Evolutionary conservation across 2,797 vertebrate species (phyloP).

Genomic region (Siniperca scherzeri): DNA sequence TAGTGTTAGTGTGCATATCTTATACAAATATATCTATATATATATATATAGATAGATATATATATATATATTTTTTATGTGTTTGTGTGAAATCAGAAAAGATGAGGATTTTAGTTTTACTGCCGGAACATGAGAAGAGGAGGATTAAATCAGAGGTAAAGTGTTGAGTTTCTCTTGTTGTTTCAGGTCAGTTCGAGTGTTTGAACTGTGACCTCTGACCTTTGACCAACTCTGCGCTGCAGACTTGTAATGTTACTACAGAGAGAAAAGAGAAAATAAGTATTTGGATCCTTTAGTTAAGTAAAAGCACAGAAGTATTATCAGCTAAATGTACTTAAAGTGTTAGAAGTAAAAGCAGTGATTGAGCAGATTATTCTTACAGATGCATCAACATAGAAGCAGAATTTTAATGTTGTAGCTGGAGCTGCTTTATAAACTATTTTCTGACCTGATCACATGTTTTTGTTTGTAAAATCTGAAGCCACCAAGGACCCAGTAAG

Average conservation of each 20-base stretch:
- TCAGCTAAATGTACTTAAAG: neutral
- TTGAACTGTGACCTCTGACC: conserved; percentile 26
- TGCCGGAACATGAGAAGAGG: conserved; percentile 85
- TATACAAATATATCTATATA: neutral
- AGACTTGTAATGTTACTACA: neutral
- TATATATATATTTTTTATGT: conserved; percentile 11
- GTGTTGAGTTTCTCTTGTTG: conserved; percentile 12
- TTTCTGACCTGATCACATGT: no score
- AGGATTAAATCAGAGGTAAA: conserved; percentile 84
- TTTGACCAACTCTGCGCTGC: neutral
- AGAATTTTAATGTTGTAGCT: no score
- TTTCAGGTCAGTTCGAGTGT: conserved; percentile 8
- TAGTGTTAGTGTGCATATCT: neutral
- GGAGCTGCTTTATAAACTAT: no score
- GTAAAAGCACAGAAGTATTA: neutral
- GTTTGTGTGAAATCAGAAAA: conserved; percentile 47
- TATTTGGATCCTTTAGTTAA: neutral
- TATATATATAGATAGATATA: no score
- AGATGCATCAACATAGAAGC: no score
- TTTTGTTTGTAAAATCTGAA: no score
- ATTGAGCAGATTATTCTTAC: neutral
- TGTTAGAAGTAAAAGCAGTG: neutral
- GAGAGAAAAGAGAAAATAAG: neutral
- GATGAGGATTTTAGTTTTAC: conserved; percentile 84
- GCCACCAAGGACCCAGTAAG: no score